Evolutionary conservation across 2,888 invertebrate genomes (phyloP).

Genomic region (Pinctada fucata): DNA sequence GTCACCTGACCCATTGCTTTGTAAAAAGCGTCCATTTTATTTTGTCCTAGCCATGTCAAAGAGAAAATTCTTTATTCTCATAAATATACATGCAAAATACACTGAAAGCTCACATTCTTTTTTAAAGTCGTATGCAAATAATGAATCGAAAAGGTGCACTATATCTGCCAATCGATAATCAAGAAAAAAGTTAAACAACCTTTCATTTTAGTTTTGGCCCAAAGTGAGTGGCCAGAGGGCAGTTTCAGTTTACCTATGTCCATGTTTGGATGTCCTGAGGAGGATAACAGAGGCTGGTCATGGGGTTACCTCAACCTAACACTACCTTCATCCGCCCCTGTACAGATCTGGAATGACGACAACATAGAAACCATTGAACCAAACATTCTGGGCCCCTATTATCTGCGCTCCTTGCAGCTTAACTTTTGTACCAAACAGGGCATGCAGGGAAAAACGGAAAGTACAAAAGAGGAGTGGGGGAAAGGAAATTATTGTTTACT

Average conservation of each 20-base stretch:
- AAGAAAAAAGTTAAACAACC: no score
- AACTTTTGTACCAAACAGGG: constrained; percentile 46
- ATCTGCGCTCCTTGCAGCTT: constrained; percentile 37
- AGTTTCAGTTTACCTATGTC: constrained; percentile 42
- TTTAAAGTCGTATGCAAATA: no score
- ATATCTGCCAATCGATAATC: no score
- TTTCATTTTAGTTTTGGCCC: no score
- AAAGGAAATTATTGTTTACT: constrained; percentile 46
- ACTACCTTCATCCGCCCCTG: constrained; percentile 8
- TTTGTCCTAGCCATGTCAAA: no score
- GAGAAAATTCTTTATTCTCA: no score
- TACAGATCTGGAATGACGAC: constrained; percentile 39
- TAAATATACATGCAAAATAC: no score
- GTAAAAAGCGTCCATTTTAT: no score
- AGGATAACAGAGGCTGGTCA: constrained; percentile 41
- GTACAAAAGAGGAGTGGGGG: constrained; percentile 30
- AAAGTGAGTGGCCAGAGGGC: constrained; percentile 43
- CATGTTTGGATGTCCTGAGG: constrained; percentile 53
- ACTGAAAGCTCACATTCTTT: no score
- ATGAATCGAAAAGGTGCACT: no score
- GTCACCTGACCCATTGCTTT: no score
- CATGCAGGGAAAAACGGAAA: background rate
- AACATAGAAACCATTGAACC: constrained; percentile 31
- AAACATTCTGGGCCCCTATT: constrained; percentile 49
- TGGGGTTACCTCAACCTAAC: constrained; percentile 46